Evolutionary conservation across 1,140 invertebrate species (phyloP).

Genomic region (Pomacea maculata): DNA sequence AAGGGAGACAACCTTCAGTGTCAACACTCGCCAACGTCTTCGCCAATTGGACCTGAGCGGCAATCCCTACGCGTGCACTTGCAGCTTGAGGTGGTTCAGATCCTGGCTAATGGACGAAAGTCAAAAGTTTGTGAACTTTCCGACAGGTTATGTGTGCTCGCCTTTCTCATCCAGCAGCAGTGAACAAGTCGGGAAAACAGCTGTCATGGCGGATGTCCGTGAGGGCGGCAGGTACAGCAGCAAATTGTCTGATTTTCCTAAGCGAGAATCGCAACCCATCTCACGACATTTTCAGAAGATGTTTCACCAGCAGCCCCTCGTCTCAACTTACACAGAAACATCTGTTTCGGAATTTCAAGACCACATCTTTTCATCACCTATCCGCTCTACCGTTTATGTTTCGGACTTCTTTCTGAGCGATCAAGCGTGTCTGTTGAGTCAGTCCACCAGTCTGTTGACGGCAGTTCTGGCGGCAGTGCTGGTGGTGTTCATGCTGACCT

Average conservation of each 20-base stretch:
- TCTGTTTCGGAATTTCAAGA: no score
- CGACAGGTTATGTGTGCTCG: conserved; percentile 3
- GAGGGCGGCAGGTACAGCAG: no score
- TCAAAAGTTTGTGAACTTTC: background rate
- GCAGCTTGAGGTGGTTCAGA: conserved; percentile 21
- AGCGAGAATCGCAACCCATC: no score
- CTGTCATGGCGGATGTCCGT: no score
- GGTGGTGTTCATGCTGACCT: background rate
- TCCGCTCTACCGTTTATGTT: background rate
- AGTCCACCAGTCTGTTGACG: background rate
- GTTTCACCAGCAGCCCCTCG: no score
- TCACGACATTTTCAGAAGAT: no score
- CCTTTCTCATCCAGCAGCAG: background rate
- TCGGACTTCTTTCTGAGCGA: background rate
- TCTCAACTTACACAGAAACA: no score
- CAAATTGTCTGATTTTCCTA: no score
- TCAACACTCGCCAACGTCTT: background rate
- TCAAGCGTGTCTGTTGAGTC: conserved; percentile 16
- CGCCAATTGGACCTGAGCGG: background rate
- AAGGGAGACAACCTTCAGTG: background rate
- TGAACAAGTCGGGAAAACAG: no score
- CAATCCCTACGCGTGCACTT: conserved; percentile 20
- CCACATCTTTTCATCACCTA: no score
- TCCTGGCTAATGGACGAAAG: conserved; percentile 9
- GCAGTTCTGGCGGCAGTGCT: background rate